phyloP scores from a whole-genome alignment of 1,140 invertebrate species.

The Gryon sp. region DNA sequence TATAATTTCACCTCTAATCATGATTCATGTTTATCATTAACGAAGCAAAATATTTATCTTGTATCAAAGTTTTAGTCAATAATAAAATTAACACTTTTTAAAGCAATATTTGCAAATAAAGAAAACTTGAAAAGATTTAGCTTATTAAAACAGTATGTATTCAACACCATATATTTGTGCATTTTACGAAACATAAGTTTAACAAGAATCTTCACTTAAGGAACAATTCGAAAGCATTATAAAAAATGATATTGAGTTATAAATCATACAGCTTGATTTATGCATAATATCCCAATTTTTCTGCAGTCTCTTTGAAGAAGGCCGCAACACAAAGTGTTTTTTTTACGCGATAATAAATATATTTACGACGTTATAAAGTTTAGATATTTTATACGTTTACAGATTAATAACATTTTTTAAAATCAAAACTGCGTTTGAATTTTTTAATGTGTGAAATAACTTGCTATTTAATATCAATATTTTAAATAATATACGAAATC shows the following conservation, averaged over 20 bases:
- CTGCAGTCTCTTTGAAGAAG: conserved; percentile 39
- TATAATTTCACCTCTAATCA: too few relatives aligned
- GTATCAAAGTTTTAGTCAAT: too few relatives aligned
- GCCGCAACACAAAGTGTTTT: conserved; percentile 46
- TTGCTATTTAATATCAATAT: conserved; percentile 19
- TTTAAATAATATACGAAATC: too few relatives aligned
- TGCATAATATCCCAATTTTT: conserved; percentile 44
- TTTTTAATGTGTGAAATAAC: too few relatives aligned
- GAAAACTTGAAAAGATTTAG: too few relatives aligned
- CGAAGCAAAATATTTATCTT: too few relatives aligned
- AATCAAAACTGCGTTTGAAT: conserved; percentile 32
- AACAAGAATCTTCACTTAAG: conserved; percentile 42
- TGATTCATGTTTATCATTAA: too few relatives aligned
- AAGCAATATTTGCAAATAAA: neutral
- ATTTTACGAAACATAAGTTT: neutral
- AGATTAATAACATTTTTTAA: conserved; percentile 18
- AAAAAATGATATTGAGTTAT: conserved; percentile 42
- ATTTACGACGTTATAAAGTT: conserved; percentile 51
- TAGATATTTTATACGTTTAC: conserved; percentile 29
- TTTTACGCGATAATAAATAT: conserved; percentile 59
- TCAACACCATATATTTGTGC: too few relatives aligned
- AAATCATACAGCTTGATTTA: conserved; percentile 46
- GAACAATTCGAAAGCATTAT: conserved; percentile 42
- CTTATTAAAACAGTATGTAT: too few relatives aligned
- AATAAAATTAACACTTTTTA: neutral